Evolutionary conservation across 2,888 invertebrate genomes (phyloP), one percentile per base, ranked within the genome.

Genomic region (Platerodrilus igneus): DNA sequence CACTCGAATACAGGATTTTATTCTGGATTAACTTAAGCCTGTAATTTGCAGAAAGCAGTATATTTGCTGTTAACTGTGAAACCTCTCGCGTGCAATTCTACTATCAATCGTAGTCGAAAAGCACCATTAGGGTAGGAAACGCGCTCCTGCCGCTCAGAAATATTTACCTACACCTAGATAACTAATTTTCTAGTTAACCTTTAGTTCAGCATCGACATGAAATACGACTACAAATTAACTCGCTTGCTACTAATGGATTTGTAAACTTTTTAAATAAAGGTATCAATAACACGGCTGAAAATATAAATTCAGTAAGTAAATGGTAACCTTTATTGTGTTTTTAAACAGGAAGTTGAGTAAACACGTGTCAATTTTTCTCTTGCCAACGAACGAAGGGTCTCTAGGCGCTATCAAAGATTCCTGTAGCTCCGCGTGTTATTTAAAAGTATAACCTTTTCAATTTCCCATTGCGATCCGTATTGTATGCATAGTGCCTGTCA

Each of bases 381-480:
- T n/a, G n/a, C n/a, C n/a, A n/a, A n/a, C n/a, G n/a, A n/a, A n/a
- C n/a, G n/a, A n/a, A n/a, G n/a, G n/a, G n/a, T n/a, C n/a, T n/a
- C n/a, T n/a, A n/a, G n/a, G n/a, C n/a, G n/a, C n/a, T n/a, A n/a
- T n/a, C n/a, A n/a, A n/a, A n/a, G n/a, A n/a, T n/a, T n/a, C n/a
- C n/a, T n/a, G n/a, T n/a, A n/a, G n/a, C n/a, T n/a, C n/a, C n/a
- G 50, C 58, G 51, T 59, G 57, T 62, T 61, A 63, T 60, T 62
- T 61, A 63, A 63, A 57, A 58, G 57, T 61, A 60, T 62, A 62
- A 61, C 60, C n/a, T 62, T 62, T 62, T 61, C 63, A 63, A 62
- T 63, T 63, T 63, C 58, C 59, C 57, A 57, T 52, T 48, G 52
- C 51, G 47, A 45, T 51, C 52, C 55, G 48, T 47, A 57, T 58